Conservation (phyloP, 2,888 invertebrate genomes). For the Alloplasta piceator region DNA sequence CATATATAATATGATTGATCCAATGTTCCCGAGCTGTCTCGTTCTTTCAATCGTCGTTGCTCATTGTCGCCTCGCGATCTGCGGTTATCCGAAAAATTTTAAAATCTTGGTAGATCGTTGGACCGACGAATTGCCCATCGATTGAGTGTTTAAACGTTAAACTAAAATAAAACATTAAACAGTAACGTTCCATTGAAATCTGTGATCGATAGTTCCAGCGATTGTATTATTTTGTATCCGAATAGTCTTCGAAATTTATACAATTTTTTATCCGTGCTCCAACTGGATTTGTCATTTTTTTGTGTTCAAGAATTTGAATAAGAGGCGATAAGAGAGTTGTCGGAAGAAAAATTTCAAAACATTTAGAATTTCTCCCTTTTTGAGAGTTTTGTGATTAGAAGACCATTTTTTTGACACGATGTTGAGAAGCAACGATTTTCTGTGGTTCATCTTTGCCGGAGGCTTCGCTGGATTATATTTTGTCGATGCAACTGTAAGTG, state of each 20-base stretch:
- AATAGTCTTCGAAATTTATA: not conserved
- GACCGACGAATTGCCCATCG: constrained; percentile 57
- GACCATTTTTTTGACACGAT: constrained; percentile 15
- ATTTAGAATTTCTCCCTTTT: not conserved
- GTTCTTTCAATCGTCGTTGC: constrained; percentile 31
- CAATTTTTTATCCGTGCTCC: too few relatives aligned
- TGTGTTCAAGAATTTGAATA: too few relatives aligned
- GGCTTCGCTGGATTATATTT: constrained; percentile 21
- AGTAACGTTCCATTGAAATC: not conserved
- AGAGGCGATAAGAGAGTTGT: too few relatives aligned
- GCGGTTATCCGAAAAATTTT: constrained; percentile 39
- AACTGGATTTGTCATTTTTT: too few relatives aligned
- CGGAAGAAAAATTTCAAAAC: too few relatives aligned
- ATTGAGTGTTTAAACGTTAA: constrained; percentile 29
- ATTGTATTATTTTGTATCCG: not conserved
- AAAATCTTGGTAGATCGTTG: constrained; percentile 56
- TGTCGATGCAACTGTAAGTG: constrained; percentile 39
- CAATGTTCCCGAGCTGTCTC: constrained; percentile 32
- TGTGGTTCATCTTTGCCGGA: constrained; percentile 32
- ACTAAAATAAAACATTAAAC: not conserved
- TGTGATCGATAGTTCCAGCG: not conserved
- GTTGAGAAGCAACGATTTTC: constrained; percentile 23
- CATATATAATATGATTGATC: constrained; percentile 51
- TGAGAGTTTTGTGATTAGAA: not conserved
- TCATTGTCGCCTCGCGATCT: constrained; percentile 21